Evolutionary conservation across 2,888 invertebrate species (phyloP).

Genomic region (Cristatella mucedo): DNA sequence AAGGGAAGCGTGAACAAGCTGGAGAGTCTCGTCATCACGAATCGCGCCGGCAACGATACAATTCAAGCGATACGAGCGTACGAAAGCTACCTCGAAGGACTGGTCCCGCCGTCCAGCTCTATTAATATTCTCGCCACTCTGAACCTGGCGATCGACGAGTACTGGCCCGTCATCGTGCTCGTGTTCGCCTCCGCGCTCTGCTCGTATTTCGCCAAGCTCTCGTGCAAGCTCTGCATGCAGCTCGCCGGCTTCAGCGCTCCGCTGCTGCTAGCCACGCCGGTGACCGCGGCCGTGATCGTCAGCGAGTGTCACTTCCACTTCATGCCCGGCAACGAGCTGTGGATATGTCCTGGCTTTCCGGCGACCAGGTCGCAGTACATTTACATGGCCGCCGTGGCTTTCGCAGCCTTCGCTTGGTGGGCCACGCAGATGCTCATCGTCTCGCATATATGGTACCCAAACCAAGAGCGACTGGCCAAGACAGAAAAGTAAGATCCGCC

Average conservation of each 20-base stretch:
- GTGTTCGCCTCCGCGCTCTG: slow-evolving; percentile 67
- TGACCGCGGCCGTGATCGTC: slow-evolving; percentile 42
- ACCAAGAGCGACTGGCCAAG: slow-evolving; percentile 23
- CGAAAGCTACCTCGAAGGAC: too few relatives aligned
- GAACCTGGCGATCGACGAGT: slow-evolving; percentile 11
- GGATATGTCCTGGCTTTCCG: slow-evolving; percentile 17
- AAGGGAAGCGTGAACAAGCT: too few relatives aligned
- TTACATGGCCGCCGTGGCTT: slow-evolving; percentile 17
- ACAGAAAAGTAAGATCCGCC: slow-evolving; percentile 28
- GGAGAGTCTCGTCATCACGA: too few relatives aligned
- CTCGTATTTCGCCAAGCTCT: slow-evolving; percentile 84
- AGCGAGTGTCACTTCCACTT: slow-evolving; percentile 18
- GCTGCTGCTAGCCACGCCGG: slow-evolving; percentile 75
- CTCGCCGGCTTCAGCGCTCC: slow-evolving; percentile 93
- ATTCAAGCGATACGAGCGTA: too few relatives aligned
- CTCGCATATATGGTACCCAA: slow-evolving; percentile 29
- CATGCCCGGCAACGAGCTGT: slow-evolving; percentile 15
- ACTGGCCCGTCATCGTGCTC: slow-evolving; percentile 47
- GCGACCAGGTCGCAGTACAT: slow-evolving; percentile 14
- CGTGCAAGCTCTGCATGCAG: slow-evolving; percentile 89
- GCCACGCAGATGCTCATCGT: slow-evolving; percentile 26
- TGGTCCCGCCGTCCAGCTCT: too few relatives aligned
- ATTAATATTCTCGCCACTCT: too few relatives aligned
- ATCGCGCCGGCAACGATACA: too few relatives aligned
- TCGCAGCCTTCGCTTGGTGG: slow-evolving; percentile 24